A percentile compares a stretch with the other conserved stretches of the same genome.
These are phyloP conservation scores for Chymomyza procnemis DNA, from an alignment of 2,888 invertebrate genomes.

Conservation along the genomic window DNA sequence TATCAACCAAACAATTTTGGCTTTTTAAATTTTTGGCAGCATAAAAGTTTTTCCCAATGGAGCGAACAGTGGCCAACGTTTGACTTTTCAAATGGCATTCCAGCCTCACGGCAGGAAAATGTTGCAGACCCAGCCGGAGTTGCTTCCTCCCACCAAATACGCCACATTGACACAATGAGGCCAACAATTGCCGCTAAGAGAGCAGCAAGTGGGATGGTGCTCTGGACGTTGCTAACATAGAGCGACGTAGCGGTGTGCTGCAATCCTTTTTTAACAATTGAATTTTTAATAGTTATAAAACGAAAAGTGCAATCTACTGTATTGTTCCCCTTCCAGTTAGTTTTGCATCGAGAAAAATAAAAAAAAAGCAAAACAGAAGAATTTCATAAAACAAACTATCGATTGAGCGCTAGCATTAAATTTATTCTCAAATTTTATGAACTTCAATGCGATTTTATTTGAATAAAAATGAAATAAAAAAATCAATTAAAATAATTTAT, in stretches of 20 bases:
- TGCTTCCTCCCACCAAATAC: constrained; percentile 42
- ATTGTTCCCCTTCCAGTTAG: background rate
- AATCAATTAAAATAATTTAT: background rate
- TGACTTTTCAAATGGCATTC: constrained; percentile 53
- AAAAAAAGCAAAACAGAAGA: background rate
- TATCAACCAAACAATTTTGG: constrained; percentile 43
- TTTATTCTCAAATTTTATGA: constrained; percentile 2
- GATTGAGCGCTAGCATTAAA: constrained; percentile 33
- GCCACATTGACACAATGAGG: constrained; percentile 66
- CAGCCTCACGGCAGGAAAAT: constrained; percentile 38
- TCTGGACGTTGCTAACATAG: constrained; percentile 11
- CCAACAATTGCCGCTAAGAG: constrained; percentile 32
- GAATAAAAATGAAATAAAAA: constrained; percentile 1
- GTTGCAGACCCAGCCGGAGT: constrained; percentile 12
- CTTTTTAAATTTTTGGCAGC: constrained; percentile 40
- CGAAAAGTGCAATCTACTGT: constrained; percentile 31
- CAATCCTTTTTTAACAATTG: constrained; percentile 55
- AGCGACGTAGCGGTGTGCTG: constrained; percentile 15
- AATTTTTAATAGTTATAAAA: constrained; percentile 58
- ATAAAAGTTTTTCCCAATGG: constrained; percentile 50
- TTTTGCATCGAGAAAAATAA: background rate
- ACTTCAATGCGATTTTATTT: background rate
- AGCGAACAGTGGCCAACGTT: constrained; percentile 56
- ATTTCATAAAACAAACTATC: constrained; percentile 13
- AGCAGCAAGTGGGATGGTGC: constrained; percentile 23